Evolutionary conservation across 2,888 invertebrate species (phyloP).

Genomic region (Drosophila emarginata): DNA sequence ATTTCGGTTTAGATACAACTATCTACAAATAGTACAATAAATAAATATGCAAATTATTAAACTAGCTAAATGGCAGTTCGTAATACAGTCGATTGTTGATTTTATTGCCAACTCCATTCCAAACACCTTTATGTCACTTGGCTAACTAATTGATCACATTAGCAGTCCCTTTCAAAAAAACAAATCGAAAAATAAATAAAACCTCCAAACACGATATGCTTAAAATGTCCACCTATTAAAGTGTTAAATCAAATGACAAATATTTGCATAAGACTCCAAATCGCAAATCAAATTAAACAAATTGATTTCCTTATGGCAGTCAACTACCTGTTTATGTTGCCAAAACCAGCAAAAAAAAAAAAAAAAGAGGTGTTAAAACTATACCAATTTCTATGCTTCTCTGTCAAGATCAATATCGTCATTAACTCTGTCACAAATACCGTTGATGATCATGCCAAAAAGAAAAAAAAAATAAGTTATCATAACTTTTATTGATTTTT

Average conservation of each 20-base stretch:
- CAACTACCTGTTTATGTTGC: constrained; percentile 4
- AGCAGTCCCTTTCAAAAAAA: not conserved
- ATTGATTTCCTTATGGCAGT: constrained; percentile 45
- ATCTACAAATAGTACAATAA: not conserved
- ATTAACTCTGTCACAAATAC: not conserved
- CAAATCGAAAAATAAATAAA: not conserved
- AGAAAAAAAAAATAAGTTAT: constrained; percentile 13
- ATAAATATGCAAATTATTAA: constrained; percentile 2
- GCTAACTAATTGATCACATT: constrained; percentile 1
- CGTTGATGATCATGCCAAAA: constrained; percentile 32
- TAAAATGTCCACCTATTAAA: constrained; percentile 5
- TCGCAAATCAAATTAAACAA: constrained; percentile 3
- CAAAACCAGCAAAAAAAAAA: constrained; percentile 26
- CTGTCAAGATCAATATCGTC: constrained; percentile 53
- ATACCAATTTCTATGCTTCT: constrained; percentile 18
- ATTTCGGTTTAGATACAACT: not conserved
- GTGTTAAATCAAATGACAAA: constrained; percentile 1
- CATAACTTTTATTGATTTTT: constrained; percentile 26
- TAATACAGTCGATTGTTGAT: not conserved
- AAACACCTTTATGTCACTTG: not conserved
- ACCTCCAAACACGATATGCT: not conserved
- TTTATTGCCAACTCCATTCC: not conserved
- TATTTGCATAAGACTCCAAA: constrained; percentile 20
- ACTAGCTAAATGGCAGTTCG: not conserved
- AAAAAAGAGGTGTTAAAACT: constrained; percentile 41